Evolutionary conservation across 2,888 invertebrate genomes (phyloP).

Genomic region (Drosophila aldrichi): DNA sequence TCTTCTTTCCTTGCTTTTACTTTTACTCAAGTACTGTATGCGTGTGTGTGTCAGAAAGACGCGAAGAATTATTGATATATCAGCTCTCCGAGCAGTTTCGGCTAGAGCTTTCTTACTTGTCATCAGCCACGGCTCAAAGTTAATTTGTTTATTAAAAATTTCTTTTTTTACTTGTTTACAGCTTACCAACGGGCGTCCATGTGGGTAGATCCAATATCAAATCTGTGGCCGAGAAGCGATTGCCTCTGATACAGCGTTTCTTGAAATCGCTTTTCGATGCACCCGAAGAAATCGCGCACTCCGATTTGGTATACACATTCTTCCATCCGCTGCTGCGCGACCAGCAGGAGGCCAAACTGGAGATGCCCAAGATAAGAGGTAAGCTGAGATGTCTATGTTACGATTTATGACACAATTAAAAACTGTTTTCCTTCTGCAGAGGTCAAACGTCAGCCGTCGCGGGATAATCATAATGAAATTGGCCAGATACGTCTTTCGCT

Average conservation of each 20-base stretch:
- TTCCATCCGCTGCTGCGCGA: constrained; percentile 98
- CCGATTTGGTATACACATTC: constrained; percentile 98
- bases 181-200: constrained; percentile 91
- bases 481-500: constrained; percentile 93
- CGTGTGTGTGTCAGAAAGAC: no score
- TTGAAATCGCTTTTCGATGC: constrained; percentile 93
- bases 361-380: constrained; percentile 92
- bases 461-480: constrained; percentile 86
- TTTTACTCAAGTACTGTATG: no score
- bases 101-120: no score
- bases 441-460: constrained; percentile 78
- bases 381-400: constrained; percentile 33
- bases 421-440: constrained; percentile 48
- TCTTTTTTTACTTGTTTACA: constrained; percentile 72
- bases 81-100: no score
- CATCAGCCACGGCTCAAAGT: no score
- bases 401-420: not conserved
- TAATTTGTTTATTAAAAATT: no score
- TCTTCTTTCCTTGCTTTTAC: no score
- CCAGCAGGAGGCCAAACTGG: constrained; percentile 95
- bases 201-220: constrained; percentile 97
- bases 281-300: constrained; percentile 97
- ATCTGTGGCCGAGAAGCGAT: constrained; percentile 97
- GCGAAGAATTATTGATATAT: no score
- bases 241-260: constrained; percentile 94